Percentiles rank a stretch among this genome's conserved stretches.
Evolutionary conservation across 2,888 invertebrate genomes (phyloP).

Genomic region (Gerris lacustris): DNA sequence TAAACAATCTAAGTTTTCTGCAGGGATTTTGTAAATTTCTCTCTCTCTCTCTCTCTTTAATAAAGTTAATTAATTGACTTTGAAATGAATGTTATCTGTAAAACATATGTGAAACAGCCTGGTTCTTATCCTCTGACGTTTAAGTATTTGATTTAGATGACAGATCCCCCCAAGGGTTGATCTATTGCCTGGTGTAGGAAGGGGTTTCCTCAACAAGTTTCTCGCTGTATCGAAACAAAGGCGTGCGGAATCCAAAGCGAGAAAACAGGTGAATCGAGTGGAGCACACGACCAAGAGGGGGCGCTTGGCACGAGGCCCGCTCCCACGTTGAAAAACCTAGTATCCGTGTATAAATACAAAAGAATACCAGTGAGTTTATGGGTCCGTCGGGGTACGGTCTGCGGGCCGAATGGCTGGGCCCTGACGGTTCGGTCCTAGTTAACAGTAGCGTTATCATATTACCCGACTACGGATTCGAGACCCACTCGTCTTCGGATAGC

Average conservation of each 20-base stretch:
- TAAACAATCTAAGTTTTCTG: no score
- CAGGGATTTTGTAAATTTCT: no score
- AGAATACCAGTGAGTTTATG: constrained; percentile 12
- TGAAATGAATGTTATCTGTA: no score
- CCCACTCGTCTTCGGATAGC: constrained; percentile 21
- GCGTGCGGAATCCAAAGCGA: not conserved
- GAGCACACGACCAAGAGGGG: not conserved
- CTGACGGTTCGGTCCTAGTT: constrained; percentile 23
- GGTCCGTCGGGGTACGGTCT: constrained; percentile 20
- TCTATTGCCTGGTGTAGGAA: no score
- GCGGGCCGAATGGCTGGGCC: constrained; percentile 28
- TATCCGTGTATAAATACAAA: not conserved
- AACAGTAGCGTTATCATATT: constrained; percentile 25
- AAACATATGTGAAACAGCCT: no score
- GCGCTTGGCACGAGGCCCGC: not conserved
- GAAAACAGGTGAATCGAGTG: constrained; percentile 12
- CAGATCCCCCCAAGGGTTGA: no score
- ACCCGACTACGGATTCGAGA: constrained; percentile 21
- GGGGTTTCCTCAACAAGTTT: no score
- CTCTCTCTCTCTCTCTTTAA: no score
- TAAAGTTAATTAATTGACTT: no score
- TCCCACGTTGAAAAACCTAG: not conserved
- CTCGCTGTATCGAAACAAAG: no score
- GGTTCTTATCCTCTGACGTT: no score
- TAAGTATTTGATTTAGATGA: no score